These are phyloP conservation scores for Argynnis bischoffii DNA, from an alignment of 2,888 invertebrate genomes.

Conservation along the genomic window DNA sequence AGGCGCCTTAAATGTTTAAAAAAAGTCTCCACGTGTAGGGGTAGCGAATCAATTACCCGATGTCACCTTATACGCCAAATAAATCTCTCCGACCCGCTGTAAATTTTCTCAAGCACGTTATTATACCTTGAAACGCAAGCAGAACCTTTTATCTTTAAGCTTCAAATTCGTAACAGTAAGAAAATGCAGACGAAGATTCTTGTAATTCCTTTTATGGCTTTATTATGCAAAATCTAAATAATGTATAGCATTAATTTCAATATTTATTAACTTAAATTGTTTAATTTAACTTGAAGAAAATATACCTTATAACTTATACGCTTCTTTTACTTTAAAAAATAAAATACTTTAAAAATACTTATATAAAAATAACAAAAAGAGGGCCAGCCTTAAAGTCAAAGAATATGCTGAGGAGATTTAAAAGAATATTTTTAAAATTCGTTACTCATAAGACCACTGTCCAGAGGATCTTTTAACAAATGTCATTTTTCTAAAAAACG, in stretches of 20 bases:
- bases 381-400: too few relatives aligned
- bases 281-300: background rate
- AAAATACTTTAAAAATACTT: too few relatives aligned
- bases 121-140: constrained; percentile 51
- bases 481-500: too few relatives aligned
- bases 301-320: too few relatives aligned
- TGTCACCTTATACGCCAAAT: constrained; percentile 51
- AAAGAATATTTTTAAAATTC: too few relatives aligned
- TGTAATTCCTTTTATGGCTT: constrained; percentile 40
- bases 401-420: too few relatives aligned
- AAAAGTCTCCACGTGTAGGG: constrained; percentile 18
- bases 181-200: constrained; percentile 31
- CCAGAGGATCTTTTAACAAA: too few relatives aligned
- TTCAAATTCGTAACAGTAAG: constrained; percentile 39
- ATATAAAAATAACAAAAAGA: too few relatives aligned
- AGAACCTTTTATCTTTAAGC: constrained; percentile 50
- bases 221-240: constrained; percentile 33
- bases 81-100: constrained; percentile 53
- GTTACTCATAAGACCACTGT: too few relatives aligned
- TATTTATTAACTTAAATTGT: constrained; percentile 15
- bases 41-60: constrained; percentile 33
- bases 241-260: constrained; percentile 22
- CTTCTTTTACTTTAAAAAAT: too few relatives aligned
- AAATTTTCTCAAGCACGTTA: constrained; percentile 52
- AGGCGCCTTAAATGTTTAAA: constrained; percentile 12